Conservation (phyloP, 2,888 invertebrate genomes). For the Diloba caeruleocephala region DNA sequence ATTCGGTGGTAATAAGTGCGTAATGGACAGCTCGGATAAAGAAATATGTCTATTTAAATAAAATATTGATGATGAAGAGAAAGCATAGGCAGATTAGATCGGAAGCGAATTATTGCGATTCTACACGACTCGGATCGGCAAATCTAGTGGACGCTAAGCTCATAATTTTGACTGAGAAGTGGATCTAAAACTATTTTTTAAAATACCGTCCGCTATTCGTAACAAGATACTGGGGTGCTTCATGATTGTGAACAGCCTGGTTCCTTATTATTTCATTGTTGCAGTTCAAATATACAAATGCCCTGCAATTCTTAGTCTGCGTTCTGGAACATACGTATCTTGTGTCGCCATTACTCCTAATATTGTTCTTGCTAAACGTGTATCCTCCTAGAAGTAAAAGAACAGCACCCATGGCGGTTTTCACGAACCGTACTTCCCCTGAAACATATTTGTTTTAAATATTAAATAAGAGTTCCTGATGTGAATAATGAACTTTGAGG, state of each 20-base stretch:
- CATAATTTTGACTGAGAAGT: too few relatives aligned
- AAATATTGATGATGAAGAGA: too few relatives aligned
- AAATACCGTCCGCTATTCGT: conserved; percentile 51
- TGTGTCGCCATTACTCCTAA: not conserved
- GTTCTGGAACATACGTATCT: conserved; percentile 27
- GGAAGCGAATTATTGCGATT: too few relatives aligned
- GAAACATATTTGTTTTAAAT: conserved; percentile 8
- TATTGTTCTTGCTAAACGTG: not conserved
- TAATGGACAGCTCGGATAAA: too few relatives aligned
- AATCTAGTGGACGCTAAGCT: too few relatives aligned
- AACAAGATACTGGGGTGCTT: conserved; percentile 46
- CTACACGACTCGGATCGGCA: too few relatives aligned
- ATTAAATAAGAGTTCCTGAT: too few relatives aligned
- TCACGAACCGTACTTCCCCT: conserved; percentile 7
- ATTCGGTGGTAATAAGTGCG: too few relatives aligned
- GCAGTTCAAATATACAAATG: conserved; percentile 58
- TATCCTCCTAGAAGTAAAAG: conserved; percentile 1
- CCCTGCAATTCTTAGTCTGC: conserved; percentile 58
- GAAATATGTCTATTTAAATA: too few relatives aligned
- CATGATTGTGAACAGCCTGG: conserved; percentile 58
- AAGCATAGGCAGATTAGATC: too few relatives aligned
- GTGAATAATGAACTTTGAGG: too few relatives aligned
- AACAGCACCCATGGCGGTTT: not conserved
- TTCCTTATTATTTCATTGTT: conserved; percentile 53
- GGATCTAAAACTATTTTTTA: too few relatives aligned